phyloP scores from a whole-genome alignment of 2,797 vertebrate species.

The Muraenolepis orangiensis region DNA sequence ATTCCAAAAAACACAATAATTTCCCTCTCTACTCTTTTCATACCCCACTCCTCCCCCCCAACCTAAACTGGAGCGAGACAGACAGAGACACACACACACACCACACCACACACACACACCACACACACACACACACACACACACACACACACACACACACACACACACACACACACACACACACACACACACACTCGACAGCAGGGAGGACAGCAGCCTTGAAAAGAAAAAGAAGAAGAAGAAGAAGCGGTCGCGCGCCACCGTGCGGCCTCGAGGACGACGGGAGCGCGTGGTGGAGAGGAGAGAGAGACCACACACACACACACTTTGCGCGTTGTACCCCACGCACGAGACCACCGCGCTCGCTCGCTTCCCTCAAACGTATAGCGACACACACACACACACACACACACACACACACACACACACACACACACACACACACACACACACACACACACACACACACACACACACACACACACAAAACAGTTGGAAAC shows the following conservation, averaged over 20 bases:
- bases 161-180: too few species aligned
- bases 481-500: too few species aligned
- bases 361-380: conserved; percentile 41
- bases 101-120: too few species aligned
- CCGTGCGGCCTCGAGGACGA: conserved; percentile 59
- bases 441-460: too few species aligned
- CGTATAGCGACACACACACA: conserved; percentile 15
- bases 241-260: conserved; percentile 25
- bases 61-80: neutral
- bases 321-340: conserved; percentile 68
- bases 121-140: too few species aligned
- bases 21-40: conserved; percentile 50
- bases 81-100: too few species aligned
- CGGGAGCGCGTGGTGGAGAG: conserved; percentile 49
- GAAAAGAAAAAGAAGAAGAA: too few species aligned
- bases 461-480: too few species aligned
- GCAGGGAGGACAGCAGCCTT: neutral
- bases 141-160: too few species aligned
- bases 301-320: conserved; percentile 68
- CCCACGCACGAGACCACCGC: conserved; percentile 30
- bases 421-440: conserved; percentile 10
- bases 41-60: conserved; percentile 13
- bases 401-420: conserved; percentile 18
- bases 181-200: too few species aligned
- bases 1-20: conserved; percentile 71